These are phyloP conservation scores for Hydrozoanthus gracilis DNA, from an alignment of 92 coral and sea anemone genomes.

Conservation along the genomic window DNA sequence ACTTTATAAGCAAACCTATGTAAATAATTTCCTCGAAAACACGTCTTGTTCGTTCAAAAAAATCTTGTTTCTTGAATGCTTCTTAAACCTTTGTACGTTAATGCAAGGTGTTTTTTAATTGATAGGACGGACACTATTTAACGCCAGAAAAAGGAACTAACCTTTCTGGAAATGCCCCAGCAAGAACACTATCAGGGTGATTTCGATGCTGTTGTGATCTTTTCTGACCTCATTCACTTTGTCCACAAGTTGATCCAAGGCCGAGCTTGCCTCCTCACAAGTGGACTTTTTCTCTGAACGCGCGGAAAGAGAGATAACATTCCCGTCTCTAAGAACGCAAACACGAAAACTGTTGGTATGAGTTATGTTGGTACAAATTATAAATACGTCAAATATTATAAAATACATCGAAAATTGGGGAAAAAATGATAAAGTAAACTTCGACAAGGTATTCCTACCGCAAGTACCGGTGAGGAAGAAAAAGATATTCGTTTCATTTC, in stretches of 20 bases:
- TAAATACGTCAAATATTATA: neutral
- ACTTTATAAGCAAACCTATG: too few relatives aligned
- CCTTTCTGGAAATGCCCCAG: slow-evolving; percentile 37
- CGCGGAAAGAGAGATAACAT: slow-evolving; percentile 24
- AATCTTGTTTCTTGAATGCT: too few relatives aligned
- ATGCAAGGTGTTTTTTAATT: too few relatives aligned
- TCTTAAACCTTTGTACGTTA: too few relatives aligned
- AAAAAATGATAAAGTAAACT: too few relatives aligned
- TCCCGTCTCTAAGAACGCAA: slow-evolving; percentile 10
- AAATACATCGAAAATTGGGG: neutral
- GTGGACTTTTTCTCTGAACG: slow-evolving; percentile 33
- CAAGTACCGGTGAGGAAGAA: too few relatives aligned
- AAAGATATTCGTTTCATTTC: too few relatives aligned
- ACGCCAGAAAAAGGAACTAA: neutral
- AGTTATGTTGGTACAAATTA: neutral
- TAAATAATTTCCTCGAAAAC: too few relatives aligned
- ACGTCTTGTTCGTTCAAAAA: too few relatives aligned
- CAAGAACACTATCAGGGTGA: slow-evolving; percentile 35
- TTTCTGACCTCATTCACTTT: slow-evolving; percentile 29
- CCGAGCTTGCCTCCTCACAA: neutral
- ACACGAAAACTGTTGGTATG: neutral
- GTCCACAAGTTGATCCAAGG: neutral
- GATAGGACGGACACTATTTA: too few relatives aligned
- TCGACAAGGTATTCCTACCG: too few relatives aligned
- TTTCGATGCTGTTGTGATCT: neutral